A percentile compares a stretch with the other conserved stretches of the same genome.
Conservation (phyloP, 1,140 invertebrate species). For the Hylaeus volcanicus region DNA sequence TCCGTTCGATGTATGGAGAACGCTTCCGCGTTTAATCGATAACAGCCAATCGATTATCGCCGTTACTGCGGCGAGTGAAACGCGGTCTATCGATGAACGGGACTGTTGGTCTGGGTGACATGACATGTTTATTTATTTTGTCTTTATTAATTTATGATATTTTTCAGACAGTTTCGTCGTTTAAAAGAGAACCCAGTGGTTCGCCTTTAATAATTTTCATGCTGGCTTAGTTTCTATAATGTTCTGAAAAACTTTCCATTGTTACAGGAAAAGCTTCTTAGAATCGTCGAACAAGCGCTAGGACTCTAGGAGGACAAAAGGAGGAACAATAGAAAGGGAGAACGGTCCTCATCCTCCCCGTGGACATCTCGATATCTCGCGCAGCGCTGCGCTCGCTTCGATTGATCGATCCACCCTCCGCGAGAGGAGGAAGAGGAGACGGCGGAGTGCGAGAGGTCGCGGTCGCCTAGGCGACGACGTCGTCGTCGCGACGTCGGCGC, state of each 20-base stretch:
- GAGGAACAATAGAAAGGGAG: not conserved
- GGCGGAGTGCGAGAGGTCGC: slow-evolving; percentile 34
- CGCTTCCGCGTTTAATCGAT: not conserved
- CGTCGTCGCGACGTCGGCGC: slow-evolving; percentile 64
- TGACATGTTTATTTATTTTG: too few species aligned
- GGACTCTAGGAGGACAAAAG: not conserved
- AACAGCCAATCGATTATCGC: slow-evolving; percentile 32
- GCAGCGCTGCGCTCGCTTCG: slow-evolving; percentile 47
- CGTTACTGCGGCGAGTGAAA: not conserved
- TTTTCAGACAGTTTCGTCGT: too few species aligned
- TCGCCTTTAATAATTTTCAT: too few species aligned
- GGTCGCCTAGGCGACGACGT: slow-evolving; percentile 74
- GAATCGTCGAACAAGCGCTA: too few species aligned
- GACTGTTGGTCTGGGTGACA: too few species aligned
- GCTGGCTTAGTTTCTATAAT: too few species aligned
- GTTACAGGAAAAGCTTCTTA: too few species aligned
- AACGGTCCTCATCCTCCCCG: not conserved
- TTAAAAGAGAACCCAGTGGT: too few species aligned
- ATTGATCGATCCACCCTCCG: slow-evolving; percentile 67
- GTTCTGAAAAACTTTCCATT: too few species aligned
- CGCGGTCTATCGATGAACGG: not conserved
- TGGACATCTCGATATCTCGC: slow-evolving; percentile 40
- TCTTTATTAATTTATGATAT: too few species aligned
- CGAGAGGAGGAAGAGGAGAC: slow-evolving; percentile 4
- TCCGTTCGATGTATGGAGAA: not conserved